phyloP scores from a whole-genome alignment of 2,888 invertebrate species.

The Crematogaster levior region DNA sequence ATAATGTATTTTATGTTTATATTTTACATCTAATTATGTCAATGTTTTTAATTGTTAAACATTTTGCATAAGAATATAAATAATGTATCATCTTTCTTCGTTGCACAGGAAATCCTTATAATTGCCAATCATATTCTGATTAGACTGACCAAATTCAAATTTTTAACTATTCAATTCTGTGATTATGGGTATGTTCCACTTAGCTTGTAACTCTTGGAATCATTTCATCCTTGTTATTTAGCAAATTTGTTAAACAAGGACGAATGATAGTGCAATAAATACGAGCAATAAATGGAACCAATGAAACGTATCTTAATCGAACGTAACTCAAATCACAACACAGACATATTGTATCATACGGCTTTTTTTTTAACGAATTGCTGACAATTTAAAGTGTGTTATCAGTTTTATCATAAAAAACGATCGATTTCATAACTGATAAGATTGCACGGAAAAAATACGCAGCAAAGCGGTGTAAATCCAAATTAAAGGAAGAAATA shows the following conservation, averaged over 20 bases:
- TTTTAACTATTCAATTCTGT: not conserved
- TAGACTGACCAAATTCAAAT: not conserved
- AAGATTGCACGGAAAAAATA: constrained; percentile 49
- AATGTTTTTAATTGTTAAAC: not conserved
- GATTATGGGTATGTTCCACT: no score
- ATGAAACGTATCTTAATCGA: no score
- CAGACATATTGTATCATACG: not conserved
- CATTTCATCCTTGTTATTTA: no score
- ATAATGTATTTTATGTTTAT: no score
- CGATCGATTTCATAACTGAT: constrained; percentile 64
- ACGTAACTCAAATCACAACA: no score
- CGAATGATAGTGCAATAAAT: no score
- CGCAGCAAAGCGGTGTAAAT: not conserved
- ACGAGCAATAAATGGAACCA: no score
- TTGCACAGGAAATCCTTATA: not conserved
- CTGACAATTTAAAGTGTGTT: constrained; percentile 68
- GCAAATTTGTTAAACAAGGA: no score
- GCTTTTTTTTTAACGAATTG: constrained; percentile 67
- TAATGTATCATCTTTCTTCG: not conserved
- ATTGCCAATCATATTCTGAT: not conserved
- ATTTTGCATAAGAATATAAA: not conserved
- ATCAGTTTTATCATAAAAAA: constrained; percentile 72
- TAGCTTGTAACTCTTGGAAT: no score
- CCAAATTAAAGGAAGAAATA: constrained; percentile 14
- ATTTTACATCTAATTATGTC: not conserved